A percentile compares a stretch with the other conserved stretches of the same genome.
These are phyloP conservation scores for Catonia carolina DNA, from an alignment of 2,888 invertebrate genomes.

Conservation along the genomic window DNA sequence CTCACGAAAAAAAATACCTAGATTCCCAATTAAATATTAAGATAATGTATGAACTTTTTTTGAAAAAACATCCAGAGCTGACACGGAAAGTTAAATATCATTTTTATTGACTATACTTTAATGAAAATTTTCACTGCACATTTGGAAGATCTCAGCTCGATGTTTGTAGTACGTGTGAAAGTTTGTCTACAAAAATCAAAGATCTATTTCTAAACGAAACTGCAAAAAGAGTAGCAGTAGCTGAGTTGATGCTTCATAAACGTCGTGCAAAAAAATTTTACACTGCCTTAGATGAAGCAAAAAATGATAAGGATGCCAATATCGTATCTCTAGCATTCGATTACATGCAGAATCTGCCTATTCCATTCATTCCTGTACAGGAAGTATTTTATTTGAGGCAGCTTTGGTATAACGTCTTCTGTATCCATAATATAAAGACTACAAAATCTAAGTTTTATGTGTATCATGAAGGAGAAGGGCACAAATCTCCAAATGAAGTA, in stretches of 20 bases:
- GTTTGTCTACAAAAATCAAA: too few relatives aligned
- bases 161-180: not conserved
- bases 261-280: slow-evolving; percentile 34
- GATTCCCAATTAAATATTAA: not conserved
- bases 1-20: not conserved
- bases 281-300: slow-evolving; percentile 18
- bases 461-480: slow-evolving; percentile 29
- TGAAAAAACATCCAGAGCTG: not conserved
- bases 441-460: slow-evolving; percentile 26
- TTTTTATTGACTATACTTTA: not conserved
- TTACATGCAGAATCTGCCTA: slow-evolving; percentile 36
- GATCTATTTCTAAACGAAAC: too few relatives aligned
- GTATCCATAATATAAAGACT: slow-evolving; percentile 29
- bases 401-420: slow-evolving; percentile 32
- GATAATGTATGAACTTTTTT: not conserved
- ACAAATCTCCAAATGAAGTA: slow-evolving; percentile 26
- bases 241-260: slow-evolving; percentile 29
- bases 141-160: not conserved
- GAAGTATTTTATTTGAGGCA: slow-evolving; percentile 36
- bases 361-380: slow-evolving; percentile 35
- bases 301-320: slow-evolving; percentile 21
- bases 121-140: slow-evolving; percentile 23
- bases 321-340: too few relatives aligned
- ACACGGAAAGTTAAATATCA: not conserved
- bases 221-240: too few relatives aligned